phyloP scores from a whole-genome alignment of 2,797 vertebrate species.

The Lepidocolaptes lacrymiger region DNA sequence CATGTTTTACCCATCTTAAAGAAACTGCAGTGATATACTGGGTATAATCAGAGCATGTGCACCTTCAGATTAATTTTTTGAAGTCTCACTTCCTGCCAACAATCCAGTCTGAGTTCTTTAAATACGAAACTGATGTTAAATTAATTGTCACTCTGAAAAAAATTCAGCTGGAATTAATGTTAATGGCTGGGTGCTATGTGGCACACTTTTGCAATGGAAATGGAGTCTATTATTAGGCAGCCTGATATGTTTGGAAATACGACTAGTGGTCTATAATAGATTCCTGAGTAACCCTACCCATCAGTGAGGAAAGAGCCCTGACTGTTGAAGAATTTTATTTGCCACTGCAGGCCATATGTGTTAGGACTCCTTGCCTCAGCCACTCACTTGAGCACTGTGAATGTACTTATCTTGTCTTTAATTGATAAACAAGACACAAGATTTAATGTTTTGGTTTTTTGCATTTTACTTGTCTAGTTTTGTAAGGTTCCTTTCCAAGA shows the following conservation, averaged over 20 bases:
- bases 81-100: background rate
- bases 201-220: background rate
- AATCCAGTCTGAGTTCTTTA: background rate
- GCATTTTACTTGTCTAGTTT: background rate
- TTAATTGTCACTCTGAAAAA: background rate
- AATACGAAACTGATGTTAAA: background rate
- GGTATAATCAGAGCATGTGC: background rate
- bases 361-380: background rate
- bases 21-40: background rate
- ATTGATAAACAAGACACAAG: background rate
- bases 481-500: background rate
- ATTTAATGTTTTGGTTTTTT: background rate
- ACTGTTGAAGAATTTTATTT: background rate
- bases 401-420: background rate
- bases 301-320: background rate
- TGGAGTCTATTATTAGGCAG: background rate
- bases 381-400: background rate
- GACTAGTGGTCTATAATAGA: background rate
- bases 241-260: background rate
- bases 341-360: background rate
- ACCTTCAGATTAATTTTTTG: background rate
- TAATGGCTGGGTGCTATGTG: background rate
- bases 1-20: background rate
- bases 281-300: conserved; percentile 4
- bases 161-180: background rate